These are phyloP conservation scores for Oconnorella tubifera DNA, from an alignment of 2,888 invertebrate species.

Conservation along the genomic window DNA sequence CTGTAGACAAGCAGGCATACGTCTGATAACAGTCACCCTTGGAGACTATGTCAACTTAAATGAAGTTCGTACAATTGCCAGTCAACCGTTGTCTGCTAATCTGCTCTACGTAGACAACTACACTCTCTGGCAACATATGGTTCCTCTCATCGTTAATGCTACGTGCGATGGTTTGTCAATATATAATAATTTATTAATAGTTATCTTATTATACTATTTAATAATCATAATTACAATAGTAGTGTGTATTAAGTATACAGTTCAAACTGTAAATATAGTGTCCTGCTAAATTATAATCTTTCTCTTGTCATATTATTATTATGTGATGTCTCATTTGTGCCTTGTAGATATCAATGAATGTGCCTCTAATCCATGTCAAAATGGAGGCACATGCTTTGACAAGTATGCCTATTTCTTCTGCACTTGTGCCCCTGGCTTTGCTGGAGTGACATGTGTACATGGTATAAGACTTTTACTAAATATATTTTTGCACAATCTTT, in stretches of 20 bases:
- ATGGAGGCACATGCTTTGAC: constrained; percentile 43
- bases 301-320: too few species aligned
- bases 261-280: too few species aligned
- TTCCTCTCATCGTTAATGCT: constrained; percentile 5
- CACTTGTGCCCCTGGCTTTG: constrained; percentile 41
- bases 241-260: neutral
- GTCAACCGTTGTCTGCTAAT: constrained; percentile 43
- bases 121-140: neutral
- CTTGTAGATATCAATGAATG: constrained; percentile 44
- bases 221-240: neutral
- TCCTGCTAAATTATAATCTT: too few species aligned
- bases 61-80: constrained; percentile 47
- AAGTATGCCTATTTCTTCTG: constrained; percentile 40
- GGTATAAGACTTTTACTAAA: constrained; percentile 32
- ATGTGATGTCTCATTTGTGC: neutral
- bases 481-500: neutral
- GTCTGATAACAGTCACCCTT: constrained; percentile 16
- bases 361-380: constrained; percentile 42
- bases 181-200: neutral
- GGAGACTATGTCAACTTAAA: constrained; percentile 32
- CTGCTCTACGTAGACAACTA: constrained; percentile 43
- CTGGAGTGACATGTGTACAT: constrained; percentile 46
- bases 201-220: neutral
- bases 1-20: constrained; percentile 1
- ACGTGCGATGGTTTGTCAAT: constrained; percentile 21